Base-by-base conservation (phyloP, 2,113 vertebrate species). In the Xyliphius kryptos region DNA sequence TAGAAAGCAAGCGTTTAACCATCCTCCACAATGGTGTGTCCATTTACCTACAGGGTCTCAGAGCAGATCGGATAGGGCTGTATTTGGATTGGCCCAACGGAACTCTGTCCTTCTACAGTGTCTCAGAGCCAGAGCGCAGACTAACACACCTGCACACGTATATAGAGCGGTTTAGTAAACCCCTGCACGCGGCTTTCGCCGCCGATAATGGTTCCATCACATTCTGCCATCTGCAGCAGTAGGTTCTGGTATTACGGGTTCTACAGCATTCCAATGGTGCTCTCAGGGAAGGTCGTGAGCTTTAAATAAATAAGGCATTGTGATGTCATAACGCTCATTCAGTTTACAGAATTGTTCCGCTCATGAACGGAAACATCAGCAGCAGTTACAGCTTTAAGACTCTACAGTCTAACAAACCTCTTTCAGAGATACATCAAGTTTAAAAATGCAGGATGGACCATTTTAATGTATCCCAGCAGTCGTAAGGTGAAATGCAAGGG, bases 41-140 rank as follows among this genome's bases (percentile, higher is more conserved):
- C 15, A 56, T 9, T 11, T 2, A 2, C 0, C 50, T 72, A 47
- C 8, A 14, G 7, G 9, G 3, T 22, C 36, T 15, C 21, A 0
- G 1, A 1, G 26, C 53, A 7, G 16, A 6, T n/a, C 63, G 57
- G 54, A 48, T 58, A 2, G 73, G 73, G 26, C 69, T 75, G 48
- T 75, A 49, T 69, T 53, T 76, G 43, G 73, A 75, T 57, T 62
- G 53, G 17, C 54, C n/a, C 1, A 67, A 60, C 13, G 70, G 67
- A 1, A 15, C 7, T 12, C 37, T 70, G 41, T 73, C 74, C 26
- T 76, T 73, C 36, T 70, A 71, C 26, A 16, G 3, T 0, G 6
- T 68, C 52, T 68, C 20, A 22, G 15, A 57, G 47, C 58, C 65
- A 10, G 12, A 54, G 22, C 15, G 32, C 43, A 60, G 40, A 51